Evolutionary conservation across 1,140 invertebrate species (phyloP), one percentile per base, ranked within the genome.

Genomic region (Orius insidiosus): DNA sequence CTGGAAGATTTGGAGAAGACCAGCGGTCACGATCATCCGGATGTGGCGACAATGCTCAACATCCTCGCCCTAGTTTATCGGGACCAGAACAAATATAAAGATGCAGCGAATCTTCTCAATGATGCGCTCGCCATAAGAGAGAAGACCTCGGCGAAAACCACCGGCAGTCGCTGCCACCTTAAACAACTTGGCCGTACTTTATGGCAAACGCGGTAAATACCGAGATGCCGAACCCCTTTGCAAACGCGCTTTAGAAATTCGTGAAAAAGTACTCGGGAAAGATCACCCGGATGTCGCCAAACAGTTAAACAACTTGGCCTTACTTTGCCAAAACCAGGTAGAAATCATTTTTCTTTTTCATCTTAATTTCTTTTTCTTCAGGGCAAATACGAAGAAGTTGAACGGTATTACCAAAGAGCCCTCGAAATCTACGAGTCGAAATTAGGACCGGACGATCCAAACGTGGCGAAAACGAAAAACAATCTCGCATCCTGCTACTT

Each of bases 271-370:
- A 24, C 70, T 98, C 6, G 96, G 96, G 11, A 80, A 82, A 58
- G 92, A 98, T 65, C 96, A 99, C 70, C 96, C 96, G 33, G 95
- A 99, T 68, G 96, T 99, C 34, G 96, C 95, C 31, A 99, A 99
- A 63, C 96, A 99, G 63, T 69, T 99, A 45, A 99, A 99, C 65
- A 99, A 99, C 68, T 74, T 99, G 35, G 96, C 96, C 13, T 70
- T 99, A 38, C 74, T 99, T 14, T 99, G 95, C 67, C 95, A 96
- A 64, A 96, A 97, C 66, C 92, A 96, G 65, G 73, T 74, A 62
- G 32, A 36, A 36, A 36, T 11, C 14, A 15, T 36, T 32, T 24
- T 40, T 5, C 13, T 36, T 32, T 44, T 14, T 46, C 10, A 46
- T 10, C 5, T n/a, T 24, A 19, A 44, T 47, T 48, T 46, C 5